Evolutionary conservation across 2,797 vertebrate genomes (phyloP), one percentile per base, ranked within the genome.

Genomic region (Alcedo atthis): DNA sequence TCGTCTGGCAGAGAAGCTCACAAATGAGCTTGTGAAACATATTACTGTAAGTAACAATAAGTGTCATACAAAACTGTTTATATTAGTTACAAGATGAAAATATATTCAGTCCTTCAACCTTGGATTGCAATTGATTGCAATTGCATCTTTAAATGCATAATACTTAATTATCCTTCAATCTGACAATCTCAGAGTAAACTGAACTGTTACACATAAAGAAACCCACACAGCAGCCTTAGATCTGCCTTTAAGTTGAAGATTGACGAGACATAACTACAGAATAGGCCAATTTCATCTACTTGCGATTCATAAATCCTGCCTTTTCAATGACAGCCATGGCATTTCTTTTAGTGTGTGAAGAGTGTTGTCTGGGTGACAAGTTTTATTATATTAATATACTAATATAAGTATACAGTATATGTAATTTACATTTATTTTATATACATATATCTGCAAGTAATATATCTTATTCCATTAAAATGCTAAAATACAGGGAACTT

Each of bases 1-100:
- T n/a, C 77, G 78, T 32, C 95, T 99, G 90, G 98, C 99, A 28
- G 97, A 98, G 64, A 98, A 98, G 71, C 98, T 99, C 74, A 98
- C 98, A 18, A 81, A 96, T 4, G 98, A 99, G 81, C 98, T 99
- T 73, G 98, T 99, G 88, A 62, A 87, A 46, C 98, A 99, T 85
- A 99, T 99, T 70, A 92, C 95, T 94, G 99, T 99, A 85, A 97
- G 98, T 64, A 53, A 13, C 7, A 32, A 30, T 37, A 37, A 40
- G 7, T 40, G 26, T 9, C 13, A 8, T 5, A 15, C 32, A 54
- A 43, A 19, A 28, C 8, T 43, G 3, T 57, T 66, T 78, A 7
- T 59, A 22, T 19, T 40, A 14, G 35, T 48, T 48, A 8, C 8
- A 28, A 10, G 43, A 22, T 63, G 55, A 76, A 88, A 81, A 45